Evolutionary conservation across 2,113 vertebrate species (phyloP).

Genomic region (Zosterops japonicus): DNA sequence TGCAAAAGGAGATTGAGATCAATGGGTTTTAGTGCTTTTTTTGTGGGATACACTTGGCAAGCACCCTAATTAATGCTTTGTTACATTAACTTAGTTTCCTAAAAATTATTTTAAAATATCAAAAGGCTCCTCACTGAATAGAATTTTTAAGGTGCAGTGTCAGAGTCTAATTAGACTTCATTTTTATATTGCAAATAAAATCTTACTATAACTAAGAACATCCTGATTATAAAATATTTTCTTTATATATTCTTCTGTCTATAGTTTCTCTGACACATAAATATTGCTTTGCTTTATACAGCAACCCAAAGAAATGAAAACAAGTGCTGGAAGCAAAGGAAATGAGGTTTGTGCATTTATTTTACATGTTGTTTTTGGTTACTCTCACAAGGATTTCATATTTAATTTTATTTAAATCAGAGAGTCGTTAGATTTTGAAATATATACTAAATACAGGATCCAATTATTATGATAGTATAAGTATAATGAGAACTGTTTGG

Average conservation of each 20-base stretch:
- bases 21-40: not conserved
- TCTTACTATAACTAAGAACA: not conserved
- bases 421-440: not conserved
- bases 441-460: not conserved
- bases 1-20: not conserved
- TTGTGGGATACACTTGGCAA: not conserved
- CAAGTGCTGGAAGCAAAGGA: conserved; percentile 86
- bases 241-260: not conserved
- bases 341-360: conserved; percentile 83
- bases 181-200: not conserved
- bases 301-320: conserved; percentile 97
- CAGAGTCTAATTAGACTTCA: not conserved
- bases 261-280: not conserved
- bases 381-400: not conserved
- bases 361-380: not conserved
- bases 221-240: not conserved
- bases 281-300: conserved; percentile 70
- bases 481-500: not conserved
- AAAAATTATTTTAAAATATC: not conserved
- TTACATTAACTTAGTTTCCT: not conserved
- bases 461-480: not conserved
- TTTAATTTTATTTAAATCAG: not conserved
- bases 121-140: not conserved
- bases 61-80: not conserved
- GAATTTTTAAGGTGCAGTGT: not conserved